Evolutionary conservation across 37 sponge, comb jelly and placozoan species (phyloP), one percentile per base, ranked within the genome.

Genomic region (Chondrosia reniformis): DNA sequence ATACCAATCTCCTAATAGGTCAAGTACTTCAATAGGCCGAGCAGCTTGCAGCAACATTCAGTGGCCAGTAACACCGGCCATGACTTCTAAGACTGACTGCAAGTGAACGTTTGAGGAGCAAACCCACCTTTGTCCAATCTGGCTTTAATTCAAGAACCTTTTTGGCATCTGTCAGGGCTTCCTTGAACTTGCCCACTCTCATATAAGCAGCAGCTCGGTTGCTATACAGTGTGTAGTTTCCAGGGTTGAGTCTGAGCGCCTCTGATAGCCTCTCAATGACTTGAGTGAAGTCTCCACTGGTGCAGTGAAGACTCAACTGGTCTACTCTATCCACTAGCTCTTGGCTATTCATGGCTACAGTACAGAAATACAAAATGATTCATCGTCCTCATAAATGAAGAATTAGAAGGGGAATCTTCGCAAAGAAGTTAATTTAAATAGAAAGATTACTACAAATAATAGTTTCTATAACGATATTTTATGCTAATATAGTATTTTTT

Each of bases 191-290:
- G 39, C 90, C 86, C 42, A 86, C 76, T 40, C 85, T 73, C 22
- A 95, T 67, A 56, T 90, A 91, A 36, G 94, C 99, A 8, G 96
- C 94, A 9, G 96, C 94, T 30, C 99, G 86, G 77, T 95, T 95
- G 86, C 96, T 86, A 64, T 81, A 92, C 33, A 95, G 85, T 25
- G 80, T 46, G 80, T 82, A 75, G 81, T 95, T 95, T 75, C 81
- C 80, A 4, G 79, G 84, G 66, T 98, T 93, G 34, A 92, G 88
- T 17, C 71, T 76, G 39, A 98, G 88, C 67, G 96, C 94, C 37
- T 92, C 92, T 7, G 87, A 88, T 82, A 91, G 96, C 41, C 83
- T 81, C 33, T 95, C 87, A 27, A 95, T 88, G 52, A 89, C 96
- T 49, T 78, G 76, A 2, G 69, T 56, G 73, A 93, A 93, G 63